Evolutionary conservation across 2,888 invertebrate species (phyloP).

Genomic region (Bombylius major): DNA sequence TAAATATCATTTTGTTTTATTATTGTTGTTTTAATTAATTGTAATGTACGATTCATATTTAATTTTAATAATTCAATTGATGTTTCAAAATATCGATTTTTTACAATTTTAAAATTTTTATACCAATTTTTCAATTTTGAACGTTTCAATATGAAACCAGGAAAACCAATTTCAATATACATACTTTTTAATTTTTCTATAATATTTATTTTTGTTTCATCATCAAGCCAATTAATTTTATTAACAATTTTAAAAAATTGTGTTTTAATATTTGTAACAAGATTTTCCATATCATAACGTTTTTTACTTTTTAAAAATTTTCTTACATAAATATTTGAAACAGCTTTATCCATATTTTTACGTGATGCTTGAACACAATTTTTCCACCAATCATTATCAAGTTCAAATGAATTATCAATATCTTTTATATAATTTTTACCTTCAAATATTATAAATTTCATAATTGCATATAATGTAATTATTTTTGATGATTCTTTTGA

Average conservation of each 20-base stretch:
- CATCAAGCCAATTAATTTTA: not conserved
- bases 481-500: not conserved
- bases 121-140: not conserved
- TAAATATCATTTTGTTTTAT: not conserved
- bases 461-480: constrained; percentile 6
- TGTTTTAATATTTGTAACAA: not conserved
- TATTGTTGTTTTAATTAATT: not conserved
- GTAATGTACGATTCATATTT: not conserved
- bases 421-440: not conserved
- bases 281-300: not conserved
- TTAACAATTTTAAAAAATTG: not conserved
- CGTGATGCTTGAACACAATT: constrained; percentile 79
- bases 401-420: not conserved
- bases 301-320: not conserved
- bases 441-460: not conserved
- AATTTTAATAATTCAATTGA: not conserved
- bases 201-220: not conserved
- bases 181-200: not conserved
- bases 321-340: constrained; percentile 43
- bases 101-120: not conserved
- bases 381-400: constrained; percentile 44
- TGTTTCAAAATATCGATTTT: not conserved
- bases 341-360: constrained; percentile 59
- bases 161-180: not conserved
- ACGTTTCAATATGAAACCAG: not conserved